phyloP scores from a whole-genome alignment of 2,113 vertebrate genomes.

The Callipepla californica region DNA sequence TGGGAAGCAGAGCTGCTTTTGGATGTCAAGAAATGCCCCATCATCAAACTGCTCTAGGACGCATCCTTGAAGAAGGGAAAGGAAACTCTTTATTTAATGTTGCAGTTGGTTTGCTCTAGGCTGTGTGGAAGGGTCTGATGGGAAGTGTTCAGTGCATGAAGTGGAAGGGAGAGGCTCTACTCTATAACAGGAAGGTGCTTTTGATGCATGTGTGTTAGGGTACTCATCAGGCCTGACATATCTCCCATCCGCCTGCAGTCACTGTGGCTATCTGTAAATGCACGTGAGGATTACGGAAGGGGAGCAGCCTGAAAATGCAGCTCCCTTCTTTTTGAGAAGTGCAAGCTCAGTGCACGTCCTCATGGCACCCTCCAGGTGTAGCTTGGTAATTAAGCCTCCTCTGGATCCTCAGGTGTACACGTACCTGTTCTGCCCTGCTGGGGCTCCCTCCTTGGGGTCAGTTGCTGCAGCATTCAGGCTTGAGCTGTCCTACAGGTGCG shows the following conservation, averaged over 20 bases:
- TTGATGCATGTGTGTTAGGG: not conserved
- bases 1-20: not conserved
- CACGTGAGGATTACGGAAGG: not conserved
- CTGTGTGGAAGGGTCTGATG: not conserved
- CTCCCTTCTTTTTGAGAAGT: not conserved
- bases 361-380: not conserved
- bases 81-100: not conserved
- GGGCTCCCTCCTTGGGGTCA: not conserved
- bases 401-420: accelerated
- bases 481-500: accelerated
- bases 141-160: not conserved
- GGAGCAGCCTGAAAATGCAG: not conserved
- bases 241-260: not conserved
- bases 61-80: not conserved
- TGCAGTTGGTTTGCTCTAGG: not conserved
- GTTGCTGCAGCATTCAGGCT: not conserved
- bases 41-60: not conserved
- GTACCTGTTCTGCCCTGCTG: not conserved
- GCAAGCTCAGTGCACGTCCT: not conserved
- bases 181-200: not conserved
- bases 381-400: not conserved
- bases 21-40: not conserved
- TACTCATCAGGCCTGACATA: not conserved
- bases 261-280: not conserved
- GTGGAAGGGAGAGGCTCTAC: not conserved